Evolutionary conservation across 2,888 invertebrate species (phyloP), one percentile per base, ranked within the genome.

Genomic region (Tetragnatha montana): DNA sequence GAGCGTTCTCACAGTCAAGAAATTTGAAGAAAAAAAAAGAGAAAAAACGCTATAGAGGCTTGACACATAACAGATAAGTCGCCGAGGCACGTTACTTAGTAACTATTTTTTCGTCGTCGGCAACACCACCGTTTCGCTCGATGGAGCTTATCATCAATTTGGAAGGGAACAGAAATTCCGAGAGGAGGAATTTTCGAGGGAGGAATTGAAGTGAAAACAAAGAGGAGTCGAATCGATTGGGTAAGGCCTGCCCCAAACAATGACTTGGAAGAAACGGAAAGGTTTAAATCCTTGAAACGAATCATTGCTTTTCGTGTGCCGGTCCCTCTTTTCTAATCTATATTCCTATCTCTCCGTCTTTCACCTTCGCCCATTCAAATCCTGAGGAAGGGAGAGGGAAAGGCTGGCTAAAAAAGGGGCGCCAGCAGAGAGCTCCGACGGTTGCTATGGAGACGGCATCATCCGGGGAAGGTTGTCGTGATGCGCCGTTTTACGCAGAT

Each of bases 221-320:
- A 83, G 80, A 84, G 71, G 51, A 51, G 73, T 78, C 79, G 78
- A 82, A 88, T 88, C 88, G 88, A 88, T 88, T 88, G 50, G 22
- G 47, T 73, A 12, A 70, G 69, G 83, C 49, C 80, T 12, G 74
- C 76, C 80, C 74, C 85, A 81, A 89, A 89, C 81, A 84, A 89
- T 81, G 89, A 85, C 84, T 85, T 73, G 70, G 75, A 89, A 85
- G 74, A 85, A 81, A 81, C 69, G 80, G 81, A 81, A 84, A 81
- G 85, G 81, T 81, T 84, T 85, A 89, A 89, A 89, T 81, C 89
- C 89, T 89, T 73, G 89, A 85, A 85, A 85, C 89, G 89, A 89
- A 84, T 89, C 84, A 89, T 89, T 89, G 79, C 88, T 74, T 86
- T n/a, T 81, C 89, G 22, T 78, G 89, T 76, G 69, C 47, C 49